These are phyloP conservation scores for Trachelus iudaicus DNA, from an alignment of 2,888 invertebrate genomes.

Conservation along the genomic window DNA sequence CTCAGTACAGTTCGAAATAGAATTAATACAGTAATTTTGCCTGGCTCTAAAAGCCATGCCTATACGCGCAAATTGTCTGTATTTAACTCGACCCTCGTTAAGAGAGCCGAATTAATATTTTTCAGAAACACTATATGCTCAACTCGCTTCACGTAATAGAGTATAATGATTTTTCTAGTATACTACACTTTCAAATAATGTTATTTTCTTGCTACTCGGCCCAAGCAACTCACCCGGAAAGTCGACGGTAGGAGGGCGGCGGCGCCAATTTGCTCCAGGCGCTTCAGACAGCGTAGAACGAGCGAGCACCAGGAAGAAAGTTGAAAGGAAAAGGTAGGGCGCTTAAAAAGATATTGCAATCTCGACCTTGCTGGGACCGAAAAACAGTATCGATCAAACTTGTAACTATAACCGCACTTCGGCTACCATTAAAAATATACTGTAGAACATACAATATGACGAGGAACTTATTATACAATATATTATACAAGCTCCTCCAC, in stretches of 20 bases:
- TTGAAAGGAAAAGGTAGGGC: neutral
- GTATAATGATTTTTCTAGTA: neutral
- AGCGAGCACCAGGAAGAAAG: neutral
- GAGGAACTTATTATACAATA: too few species aligned
- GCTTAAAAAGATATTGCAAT: neutral
- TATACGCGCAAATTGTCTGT: neutral
- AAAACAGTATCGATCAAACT: neutral
- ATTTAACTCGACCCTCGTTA: neutral
- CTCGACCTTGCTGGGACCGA: neutral
- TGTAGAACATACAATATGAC: too few species aligned
- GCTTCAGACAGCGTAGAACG: neutral
- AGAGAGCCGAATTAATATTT: neutral
- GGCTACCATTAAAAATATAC: neutral
- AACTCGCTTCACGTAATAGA: neutral
- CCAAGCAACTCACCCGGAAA: neutral
- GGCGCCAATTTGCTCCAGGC: neutral
- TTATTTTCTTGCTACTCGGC: neutral
- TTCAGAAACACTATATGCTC: neutral
- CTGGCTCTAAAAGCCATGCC: neutral
- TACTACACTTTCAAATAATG: neutral
- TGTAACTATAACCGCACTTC: neutral
- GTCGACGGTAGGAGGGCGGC: neutral
- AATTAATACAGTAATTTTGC: neutral
- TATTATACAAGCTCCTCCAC: neutral
- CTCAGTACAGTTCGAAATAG: neutral